These are phyloP conservation scores for Peucedramus taeniatus DNA, from an alignment of 2,113 vertebrate species.

Conservation along the genomic window DNA sequence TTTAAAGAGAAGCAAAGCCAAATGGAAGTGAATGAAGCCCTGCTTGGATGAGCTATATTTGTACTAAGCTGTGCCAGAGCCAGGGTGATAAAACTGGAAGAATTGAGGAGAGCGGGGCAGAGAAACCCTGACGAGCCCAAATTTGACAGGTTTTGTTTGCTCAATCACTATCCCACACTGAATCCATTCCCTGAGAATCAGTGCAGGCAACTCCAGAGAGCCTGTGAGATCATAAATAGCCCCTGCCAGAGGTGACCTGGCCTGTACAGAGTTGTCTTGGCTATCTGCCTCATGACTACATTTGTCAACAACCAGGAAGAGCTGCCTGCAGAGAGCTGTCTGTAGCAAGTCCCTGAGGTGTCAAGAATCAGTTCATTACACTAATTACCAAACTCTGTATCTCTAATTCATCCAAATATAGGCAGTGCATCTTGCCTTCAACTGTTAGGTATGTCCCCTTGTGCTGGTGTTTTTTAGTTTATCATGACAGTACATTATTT, in stretches of 20 bases:
- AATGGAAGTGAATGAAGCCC: neutral
- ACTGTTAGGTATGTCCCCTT: neutral
- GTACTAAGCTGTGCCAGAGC: neutral
- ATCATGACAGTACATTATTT: neutral
- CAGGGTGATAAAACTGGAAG: neutral
- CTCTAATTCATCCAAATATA: neutral
- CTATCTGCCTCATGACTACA: neutral
- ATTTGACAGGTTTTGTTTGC: neutral
- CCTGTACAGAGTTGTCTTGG: neutral
- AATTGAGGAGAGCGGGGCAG: neutral
- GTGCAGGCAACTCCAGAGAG: neutral
- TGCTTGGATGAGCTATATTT: neutral
- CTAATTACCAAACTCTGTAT: neutral
- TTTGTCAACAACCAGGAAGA: slow-evolving; percentile 9
- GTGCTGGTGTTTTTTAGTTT: neutral
- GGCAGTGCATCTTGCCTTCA: neutral
- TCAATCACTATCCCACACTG: neutral
- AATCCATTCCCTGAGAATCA: neutral
- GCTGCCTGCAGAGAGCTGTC: slow-evolving; percentile 18
- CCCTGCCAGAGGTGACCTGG: neutral
- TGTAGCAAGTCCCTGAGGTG: neutral
- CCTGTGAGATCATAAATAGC: neutral
- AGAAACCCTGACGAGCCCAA: neutral
- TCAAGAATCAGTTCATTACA: neutral
- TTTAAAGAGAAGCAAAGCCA: neutral